Base-by-base conservation (phyloP, 2,113 vertebrate genomes). In the Misgurnus mizolepis region DNA sequence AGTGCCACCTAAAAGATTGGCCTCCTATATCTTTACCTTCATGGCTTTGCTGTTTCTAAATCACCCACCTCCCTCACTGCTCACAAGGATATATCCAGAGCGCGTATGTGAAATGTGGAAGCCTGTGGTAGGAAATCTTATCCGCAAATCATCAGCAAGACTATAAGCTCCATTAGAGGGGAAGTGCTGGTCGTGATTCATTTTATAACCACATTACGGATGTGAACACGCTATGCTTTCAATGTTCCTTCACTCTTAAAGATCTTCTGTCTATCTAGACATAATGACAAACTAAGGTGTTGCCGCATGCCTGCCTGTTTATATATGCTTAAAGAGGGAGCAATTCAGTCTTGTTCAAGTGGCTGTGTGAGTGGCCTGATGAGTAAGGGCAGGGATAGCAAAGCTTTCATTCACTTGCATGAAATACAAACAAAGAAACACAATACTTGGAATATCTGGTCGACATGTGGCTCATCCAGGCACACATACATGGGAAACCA, bases 161-260 rank as follows among this genome's bases (percentile, higher is more conserved):
- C 73, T 75, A 50, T 75, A 4, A 55, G 75, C 62, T 66, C 75
- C 75, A 77, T 77, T 77, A 77, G 62, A 77, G 62, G 45, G 62
- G 17, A 77, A 77, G 75, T 49, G 62, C 47, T 53, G 75, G 22
- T 2, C 4, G 34, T 39, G 61, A 67, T 77, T 65, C 75, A 77
- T 61, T 67, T 77, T 77, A 39, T 66, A 77, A 77, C 50, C 75
- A 66, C 47, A 55, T 77, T 77, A 77, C 27, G 74, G 75, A 55
- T 77, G 62, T 65, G 75, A 77, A 77, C 27, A 41, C 17, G 47
- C 45, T 47, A 22, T 50, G 12, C 60, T 53, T 75, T 64, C 41
- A 66, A 65, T 77, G 75, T 77, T 77, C 62, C 15, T 64, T 22
- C 10, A 0, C 45, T 77, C 45, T 75, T 11, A 64, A 39, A 75